These are phyloP conservation scores for Anolis apletophallus DNA, from an alignment of 2,797 vertebrate genomes.

Conservation along the genomic window DNA sequence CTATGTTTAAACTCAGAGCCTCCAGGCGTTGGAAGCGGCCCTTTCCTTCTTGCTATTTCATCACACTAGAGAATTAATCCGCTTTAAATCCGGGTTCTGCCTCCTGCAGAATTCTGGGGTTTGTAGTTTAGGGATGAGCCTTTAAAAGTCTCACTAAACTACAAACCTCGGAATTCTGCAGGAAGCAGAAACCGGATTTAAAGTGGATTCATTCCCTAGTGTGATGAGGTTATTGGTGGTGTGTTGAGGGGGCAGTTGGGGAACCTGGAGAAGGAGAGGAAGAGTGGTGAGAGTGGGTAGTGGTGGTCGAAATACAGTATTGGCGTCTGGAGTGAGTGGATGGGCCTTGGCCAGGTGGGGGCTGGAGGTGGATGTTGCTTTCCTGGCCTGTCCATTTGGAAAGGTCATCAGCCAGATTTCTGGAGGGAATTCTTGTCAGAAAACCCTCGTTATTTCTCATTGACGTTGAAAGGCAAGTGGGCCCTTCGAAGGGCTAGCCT, in stretches of 20 bases:
- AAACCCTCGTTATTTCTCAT: constrained; percentile 75
- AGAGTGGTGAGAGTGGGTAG: not conserved
- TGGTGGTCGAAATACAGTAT: not conserved
- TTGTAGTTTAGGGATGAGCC: no score
- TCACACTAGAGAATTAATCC: no score
- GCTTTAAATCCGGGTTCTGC: no score
- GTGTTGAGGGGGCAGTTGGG: constrained; percentile 50
- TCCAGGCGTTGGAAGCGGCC: constrained; percentile 70
- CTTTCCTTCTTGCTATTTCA: constrained; percentile 48
- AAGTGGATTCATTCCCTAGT: no score
- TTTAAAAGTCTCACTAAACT: no score
- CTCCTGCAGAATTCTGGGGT: no score
- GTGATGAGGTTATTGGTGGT: not conserved
- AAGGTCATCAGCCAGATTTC: constrained; percentile 74
- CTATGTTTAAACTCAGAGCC: constrained; percentile 71
- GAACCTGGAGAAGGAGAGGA: constrained; percentile 16
- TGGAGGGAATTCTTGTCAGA: constrained; percentile 74
- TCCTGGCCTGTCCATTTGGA: constrained; percentile 70
- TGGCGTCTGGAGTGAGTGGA: no score
- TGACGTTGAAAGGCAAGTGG: constrained; percentile 68
- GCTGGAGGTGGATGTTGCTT: constrained; percentile 47
- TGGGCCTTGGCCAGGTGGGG: not conserved
- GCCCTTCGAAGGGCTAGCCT: constrained; percentile 38
- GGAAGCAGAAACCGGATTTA: no score
- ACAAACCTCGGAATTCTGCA: no score